Evolutionary conservation across 2,113 vertebrate species (phyloP), one percentile per base, ranked within the genome.

Genomic region (Mobula hypostoma): DNA sequence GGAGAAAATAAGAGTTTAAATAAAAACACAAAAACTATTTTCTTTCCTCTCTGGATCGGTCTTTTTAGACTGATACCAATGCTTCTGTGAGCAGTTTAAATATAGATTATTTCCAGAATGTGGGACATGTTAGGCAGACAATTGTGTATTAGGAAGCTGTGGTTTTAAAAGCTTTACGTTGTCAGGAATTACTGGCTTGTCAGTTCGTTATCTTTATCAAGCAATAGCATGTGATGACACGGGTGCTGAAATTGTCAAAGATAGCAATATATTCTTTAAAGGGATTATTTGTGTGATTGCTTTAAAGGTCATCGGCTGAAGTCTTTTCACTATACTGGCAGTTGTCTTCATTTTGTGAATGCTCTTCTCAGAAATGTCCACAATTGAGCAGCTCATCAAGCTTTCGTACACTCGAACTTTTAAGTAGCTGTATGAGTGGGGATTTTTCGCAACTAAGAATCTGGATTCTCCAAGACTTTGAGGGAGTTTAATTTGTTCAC

Each of bases 71-170:
- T 48, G 7, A 48, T 83, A 17, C 36, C 79, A 40, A 32, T 82
- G 29, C 79, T 82, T 19, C 72, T 82, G 17, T 82, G 79, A 82
- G 79, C 36, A 79, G 77, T 79, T 79, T 79, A 79, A 79, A 79
- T 32, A 40, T 48, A 48, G 79, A 82, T 82, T 82, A 48, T 82
- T 82, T 48, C 40, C 79, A 7, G 36, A 48, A 48, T 82, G 79
- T 82, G 36, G n/a, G 77, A 36, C 77, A 36, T 17, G n/a, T 36
- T 36, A 12, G 12, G 77, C 32, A 14, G n/a, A 82, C 36, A 48
- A 24, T 24, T 58, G 82, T 58, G 79, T 70, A 70, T 58, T 21
- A 85, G 40, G 19, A 85, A 21, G 40, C 7, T 85, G 12, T 27
- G 15, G 48, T 85, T 27, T 58, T 85, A 58, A 58, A 85, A 85